Percentiles rank a stretch among this genome's conserved stretches.
Conservation (phyloP, 2,113 vertebrate species). For the Albula glossodonta region DNA sequence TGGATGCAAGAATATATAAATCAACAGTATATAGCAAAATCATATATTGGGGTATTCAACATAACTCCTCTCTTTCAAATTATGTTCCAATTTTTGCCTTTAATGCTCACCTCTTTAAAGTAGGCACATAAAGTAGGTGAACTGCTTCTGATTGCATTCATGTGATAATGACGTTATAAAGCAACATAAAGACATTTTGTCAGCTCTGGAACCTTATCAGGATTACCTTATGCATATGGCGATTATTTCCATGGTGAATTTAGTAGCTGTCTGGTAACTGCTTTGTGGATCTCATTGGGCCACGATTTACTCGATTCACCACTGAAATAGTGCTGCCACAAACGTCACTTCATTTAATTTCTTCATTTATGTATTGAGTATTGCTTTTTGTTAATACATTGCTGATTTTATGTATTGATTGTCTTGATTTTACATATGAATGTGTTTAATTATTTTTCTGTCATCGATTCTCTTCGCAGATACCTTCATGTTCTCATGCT, state of each 20-base stretch:
- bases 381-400: background rate
- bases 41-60: too few species aligned
- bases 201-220: background rate
- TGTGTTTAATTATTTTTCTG: background rate
- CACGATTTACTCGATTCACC: background rate
- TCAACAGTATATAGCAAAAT: background rate
- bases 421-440: background rate
- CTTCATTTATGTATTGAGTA: background rate
- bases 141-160: too few species aligned
- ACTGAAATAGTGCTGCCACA: background rate
- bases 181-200: background rate
- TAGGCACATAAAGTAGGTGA: too few species aligned
- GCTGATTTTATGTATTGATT: background rate
- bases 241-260: background rate
- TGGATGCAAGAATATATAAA: background rate
- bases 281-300: background rate
- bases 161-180: background rate
- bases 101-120: too few species aligned
- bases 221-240: background rate
- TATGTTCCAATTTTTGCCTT: too few species aligned
- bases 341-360: background rate
- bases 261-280: background rate
- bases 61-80: too few species aligned
- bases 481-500: slow-evolving; percentile 92
- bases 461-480: slow-evolving; percentile 58